A percentile compares a stretch with the other conserved stretches of the same genome.
Conservation (phyloP, 2,797 vertebrate genomes). For the Heterohyrax brucei region DNA sequence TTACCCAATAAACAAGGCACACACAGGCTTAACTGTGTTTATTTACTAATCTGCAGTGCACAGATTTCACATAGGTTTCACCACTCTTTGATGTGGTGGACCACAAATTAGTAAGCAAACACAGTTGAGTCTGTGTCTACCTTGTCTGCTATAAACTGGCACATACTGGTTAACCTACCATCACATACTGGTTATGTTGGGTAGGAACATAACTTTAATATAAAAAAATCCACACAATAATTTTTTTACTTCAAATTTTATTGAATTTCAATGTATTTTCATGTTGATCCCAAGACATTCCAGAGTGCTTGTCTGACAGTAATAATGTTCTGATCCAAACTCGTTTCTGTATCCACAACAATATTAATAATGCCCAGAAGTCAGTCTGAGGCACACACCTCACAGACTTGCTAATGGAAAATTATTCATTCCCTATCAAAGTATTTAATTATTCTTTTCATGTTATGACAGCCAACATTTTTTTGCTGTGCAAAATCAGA, state of each 20-base stretch:
- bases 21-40: too few species aligned
- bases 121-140: too few species aligned
- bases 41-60: too few species aligned
- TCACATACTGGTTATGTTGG: too few species aligned
- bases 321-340: not conserved
- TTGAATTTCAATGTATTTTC: not conserved
- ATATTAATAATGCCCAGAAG: not conserved
- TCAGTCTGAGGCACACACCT: not conserved
- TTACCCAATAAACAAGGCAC: too few species aligned
- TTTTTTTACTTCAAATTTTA: not conserved
- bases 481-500: slow-evolving; percentile 49
- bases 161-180: too few species aligned
- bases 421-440: not conserved
- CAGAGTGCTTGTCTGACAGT: not conserved
- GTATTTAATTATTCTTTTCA: slow-evolving; percentile 42
- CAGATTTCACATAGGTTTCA: too few species aligned
- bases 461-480: not conserved
- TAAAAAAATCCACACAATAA: not conserved
- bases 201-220: not conserved
- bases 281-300: not conserved
- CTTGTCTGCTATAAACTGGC: too few species aligned
- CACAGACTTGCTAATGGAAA: not conserved
- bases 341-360: not conserved
- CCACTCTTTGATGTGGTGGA: too few species aligned
- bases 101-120: too few species aligned